Evolutionary conservation across 2,888 invertebrate species (phyloP).

Genomic region (Andricus curvator): DNA sequence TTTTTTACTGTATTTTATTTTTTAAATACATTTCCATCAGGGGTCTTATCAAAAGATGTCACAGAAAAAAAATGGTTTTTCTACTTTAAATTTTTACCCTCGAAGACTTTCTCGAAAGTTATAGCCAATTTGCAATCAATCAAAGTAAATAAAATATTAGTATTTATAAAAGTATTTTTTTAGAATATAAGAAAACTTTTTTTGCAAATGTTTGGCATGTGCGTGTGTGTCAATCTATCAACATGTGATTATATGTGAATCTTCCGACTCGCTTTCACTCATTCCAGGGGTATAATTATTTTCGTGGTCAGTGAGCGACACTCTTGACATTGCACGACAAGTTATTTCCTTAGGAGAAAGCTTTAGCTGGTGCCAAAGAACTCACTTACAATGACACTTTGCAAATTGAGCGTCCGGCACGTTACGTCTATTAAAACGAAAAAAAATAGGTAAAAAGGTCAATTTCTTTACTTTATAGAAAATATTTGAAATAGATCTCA

Average conservation of each 20-base stretch:
- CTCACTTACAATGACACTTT: conserved; percentile 48
- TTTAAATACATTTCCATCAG: too few species aligned
- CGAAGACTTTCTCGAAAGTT: too few species aligned
- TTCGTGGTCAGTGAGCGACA: conserved; percentile 55
- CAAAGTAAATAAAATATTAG: too few species aligned
- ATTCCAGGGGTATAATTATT: conserved; percentile 57
- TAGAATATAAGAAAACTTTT: background rate
- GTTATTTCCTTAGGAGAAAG: conserved; percentile 60
- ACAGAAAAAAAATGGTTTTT: too few species aligned
- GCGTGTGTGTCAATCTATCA: background rate
- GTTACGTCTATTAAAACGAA: background rate
- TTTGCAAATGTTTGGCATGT: background rate
- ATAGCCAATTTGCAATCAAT: too few species aligned
- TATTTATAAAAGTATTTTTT: background rate
- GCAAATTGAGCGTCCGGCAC: conserved; percentile 2
- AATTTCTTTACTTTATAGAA: background rate
- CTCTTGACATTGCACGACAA: conserved; percentile 59
- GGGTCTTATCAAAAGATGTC: too few species aligned
- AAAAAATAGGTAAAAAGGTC: background rate
- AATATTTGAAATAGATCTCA: background rate
- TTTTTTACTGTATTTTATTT: too few species aligned
- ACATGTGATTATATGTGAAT: conserved; percentile 35
- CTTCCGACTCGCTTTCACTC: conserved; percentile 69
- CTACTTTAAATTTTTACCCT: too few species aligned
- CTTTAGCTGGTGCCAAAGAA: conserved; percentile 54